A percentile compares a stretch with the other conserved stretches of the same genome.
These are phyloP conservation scores for rat (Rattus norvegicus) DNA, from an alignment of 2,113 vertebrate genomes.

Conservation along the genomic window GRCr8 NC_086028.1:62143001-62143500, in stretches of 20 bases:
- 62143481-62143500: background rate
- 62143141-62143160: background rate
- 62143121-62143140: background rate
- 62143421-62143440: constrained; percentile 27
- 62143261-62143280: background rate
- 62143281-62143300: background rate
- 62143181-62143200: background rate
- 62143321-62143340: background rate
- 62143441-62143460: background rate
- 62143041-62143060: too few species aligned
- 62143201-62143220: background rate
- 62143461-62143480: constrained; percentile 59
- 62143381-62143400: constrained; percentile 6
- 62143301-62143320: background rate
- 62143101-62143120: background rate
- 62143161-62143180: background rate
- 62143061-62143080: too few species aligned
- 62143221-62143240: background rate
- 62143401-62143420: constrained; percentile 2
- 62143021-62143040: too few species aligned
- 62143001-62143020: too few species aligned
- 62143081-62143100: background rate
- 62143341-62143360: background rate
- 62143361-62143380: constrained; percentile 30
- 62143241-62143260: background rate